A percentile compares a stretch with the other conserved stretches of the same genome.
These are phyloP conservation scores for Gasterosteus aculeatus DNA, from an alignment of 2,113 vertebrate species.

Conservation along the genomic window DNA sequence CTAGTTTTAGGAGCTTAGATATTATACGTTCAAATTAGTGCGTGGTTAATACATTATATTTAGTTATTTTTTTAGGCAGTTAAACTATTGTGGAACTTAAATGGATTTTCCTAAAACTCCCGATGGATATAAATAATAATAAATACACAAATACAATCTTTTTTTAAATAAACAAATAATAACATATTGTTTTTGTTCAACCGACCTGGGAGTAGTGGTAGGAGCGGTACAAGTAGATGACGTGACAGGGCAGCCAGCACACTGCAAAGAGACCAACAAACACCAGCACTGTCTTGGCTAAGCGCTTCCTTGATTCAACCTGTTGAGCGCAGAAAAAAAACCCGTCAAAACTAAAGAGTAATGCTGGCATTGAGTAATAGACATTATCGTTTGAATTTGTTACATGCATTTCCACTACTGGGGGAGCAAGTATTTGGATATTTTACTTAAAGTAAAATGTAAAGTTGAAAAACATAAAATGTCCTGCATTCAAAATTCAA, in stretches of 20 bases:
- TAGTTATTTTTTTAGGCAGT: neutral
- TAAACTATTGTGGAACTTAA: neutral
- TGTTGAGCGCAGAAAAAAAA: slow-evolving; percentile 57
- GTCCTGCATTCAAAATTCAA: neutral
- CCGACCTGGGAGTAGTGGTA: slow-evolving; percentile 92
- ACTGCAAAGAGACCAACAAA: slow-evolving; percentile 95
- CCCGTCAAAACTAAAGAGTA: neutral
- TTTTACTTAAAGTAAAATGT: neutral
- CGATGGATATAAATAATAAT: neutral
- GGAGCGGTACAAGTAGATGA: slow-evolving; percentile 95
- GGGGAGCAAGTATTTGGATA: neutral
- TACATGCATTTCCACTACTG: neutral
- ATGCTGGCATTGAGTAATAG: too few species aligned
- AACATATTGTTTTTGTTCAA: slow-evolving; percentile 58
- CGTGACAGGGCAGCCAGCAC: slow-evolving; percentile 95
- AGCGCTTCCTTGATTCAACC: slow-evolving; percentile 94
- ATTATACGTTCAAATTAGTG: neutral
- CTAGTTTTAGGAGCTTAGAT: neutral
- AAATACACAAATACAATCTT: neutral
- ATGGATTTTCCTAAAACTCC: neutral
- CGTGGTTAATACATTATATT: neutral
- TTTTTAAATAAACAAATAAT: neutral
- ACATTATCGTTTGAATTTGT: neutral
- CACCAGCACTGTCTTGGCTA: slow-evolving; percentile 94
- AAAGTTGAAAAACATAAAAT: neutral